Evolutionary conservation across 2,888 invertebrate genomes (phyloP), one percentile per base, ranked within the genome.

Genomic region (Reticulitermes lucifugus): DNA sequence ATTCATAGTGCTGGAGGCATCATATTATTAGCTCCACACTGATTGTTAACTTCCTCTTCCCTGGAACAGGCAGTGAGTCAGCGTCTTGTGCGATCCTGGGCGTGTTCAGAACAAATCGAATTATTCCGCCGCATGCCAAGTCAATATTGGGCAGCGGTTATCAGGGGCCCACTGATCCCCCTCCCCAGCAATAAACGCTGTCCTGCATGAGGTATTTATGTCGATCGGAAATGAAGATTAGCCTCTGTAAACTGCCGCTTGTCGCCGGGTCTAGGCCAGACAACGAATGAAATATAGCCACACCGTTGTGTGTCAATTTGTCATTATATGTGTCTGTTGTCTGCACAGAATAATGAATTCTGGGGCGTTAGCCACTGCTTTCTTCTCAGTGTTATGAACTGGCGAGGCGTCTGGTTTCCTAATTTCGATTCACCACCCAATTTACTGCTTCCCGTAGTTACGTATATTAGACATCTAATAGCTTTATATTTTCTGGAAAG

Each of bases 181-280:
- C 46, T 46, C 35, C 35, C 35, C 35, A 35, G 80, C 80, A 80
- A 80, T 80, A 80, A 80, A 80, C 55, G 22, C 80, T 80, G 80
- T 80, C 80, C 80, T 25, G 60, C 35, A 60, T 80, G 80, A 80
- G 80, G 80, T 80, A 80, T 80, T 80, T 80, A 80, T 80, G 80
- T 80, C 35, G 80, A 80, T 80, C 29, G 80, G 80, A 80, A 55
- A 41, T 60, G 80, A 35, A 80, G 80, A 80, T 80, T 80, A 80
- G 79, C 41, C 43, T 46, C 75, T 43, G 75, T 46, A 77, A 77
- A 77, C 51, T 21, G 60, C 55, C 55, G 55, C 80, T 22, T 51
- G 59, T 51, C 80, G 41, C 18, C 55, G 80, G 35, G 35, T 29
- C 60, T 29, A 18, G 59, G 29, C 80, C 79, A 25, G 75, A 55